phyloP scores from a whole-genome alignment of 2,888 invertebrate species.

The Adelphocoris suturalis region DNA sequence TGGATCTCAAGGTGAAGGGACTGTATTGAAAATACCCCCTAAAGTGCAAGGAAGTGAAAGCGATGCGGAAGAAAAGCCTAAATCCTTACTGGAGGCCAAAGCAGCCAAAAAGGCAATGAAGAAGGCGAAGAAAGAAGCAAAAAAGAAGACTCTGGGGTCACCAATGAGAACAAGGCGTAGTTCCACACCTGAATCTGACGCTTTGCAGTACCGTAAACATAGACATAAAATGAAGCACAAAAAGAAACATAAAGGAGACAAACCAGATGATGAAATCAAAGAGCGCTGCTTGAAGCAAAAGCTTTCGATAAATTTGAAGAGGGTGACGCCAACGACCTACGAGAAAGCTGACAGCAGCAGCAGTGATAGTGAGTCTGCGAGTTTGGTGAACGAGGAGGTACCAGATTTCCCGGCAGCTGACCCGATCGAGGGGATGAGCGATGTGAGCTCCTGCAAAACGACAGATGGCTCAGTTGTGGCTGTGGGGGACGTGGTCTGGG shows the following conservation, averaged over 20 bases:
- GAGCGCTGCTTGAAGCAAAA: constrained; percentile 87
- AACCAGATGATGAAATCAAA: constrained; percentile 80
- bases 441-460: constrained; percentile 81
- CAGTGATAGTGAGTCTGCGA: constrained; percentile 75
- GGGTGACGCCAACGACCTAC: constrained; percentile 79
- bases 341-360: constrained; percentile 75
- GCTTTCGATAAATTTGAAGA: constrained; percentile 86
- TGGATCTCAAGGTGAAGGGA: constrained; percentile 83
- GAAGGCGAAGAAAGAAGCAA: constrained; percentile 89
- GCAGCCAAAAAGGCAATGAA: constrained; percentile 88
- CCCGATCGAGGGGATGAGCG: constrained; percentile 66
- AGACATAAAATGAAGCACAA: constrained; percentile 86
- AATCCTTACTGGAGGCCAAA: constrained; percentile 80
- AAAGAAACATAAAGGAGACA: constrained; percentile 84
- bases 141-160: constrained; percentile 80
- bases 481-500: constrained; percentile 92
- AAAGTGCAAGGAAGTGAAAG: constrained; percentile 79
- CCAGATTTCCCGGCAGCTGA: constrained; percentile 77
- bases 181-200: constrained; percentile 80
- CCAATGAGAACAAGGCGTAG: constrained; percentile 78
- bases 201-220: constrained; percentile 77
- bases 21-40: constrained; percentile 91
- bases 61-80: constrained; percentile 78
- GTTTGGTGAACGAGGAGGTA: constrained; percentile 76
- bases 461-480: constrained; percentile 81